These are phyloP conservation scores for Tinea semifulvella DNA, from an alignment of 2,888 invertebrate species.

Conservation along the genomic window DNA sequence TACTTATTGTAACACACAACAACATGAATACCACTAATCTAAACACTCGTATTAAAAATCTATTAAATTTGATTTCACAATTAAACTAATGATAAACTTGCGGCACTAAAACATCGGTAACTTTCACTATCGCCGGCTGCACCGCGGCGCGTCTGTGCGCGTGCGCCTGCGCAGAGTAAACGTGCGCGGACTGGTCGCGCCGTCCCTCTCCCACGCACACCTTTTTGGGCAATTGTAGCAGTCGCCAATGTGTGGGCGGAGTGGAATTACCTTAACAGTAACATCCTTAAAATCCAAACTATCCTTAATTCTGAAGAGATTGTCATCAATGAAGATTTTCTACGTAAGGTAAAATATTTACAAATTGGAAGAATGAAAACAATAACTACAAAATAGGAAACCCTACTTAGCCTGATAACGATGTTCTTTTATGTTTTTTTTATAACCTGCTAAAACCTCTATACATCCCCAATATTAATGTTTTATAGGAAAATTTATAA, in stretches of 20 bases:
- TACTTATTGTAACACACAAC: too few relatives aligned
- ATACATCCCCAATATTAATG: too few relatives aligned
- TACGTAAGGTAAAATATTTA: too few relatives aligned
- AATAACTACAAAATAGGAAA: too few relatives aligned
- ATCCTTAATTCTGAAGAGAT: too few relatives aligned
- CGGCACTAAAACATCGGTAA: slow-evolving; percentile 20
- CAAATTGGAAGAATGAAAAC: too few relatives aligned
- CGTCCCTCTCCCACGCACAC: slow-evolving; percentile 37
- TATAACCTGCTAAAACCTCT: too few relatives aligned
- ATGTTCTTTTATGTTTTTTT: too few relatives aligned
- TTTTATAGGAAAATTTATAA: too few relatives aligned
- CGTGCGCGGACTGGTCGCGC: slow-evolving; percentile 30
- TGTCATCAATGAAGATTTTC: too few relatives aligned
- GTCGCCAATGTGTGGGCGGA: slow-evolving; percentile 38
- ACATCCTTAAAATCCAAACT: slow-evolving; percentile 38
- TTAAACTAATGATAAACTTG: background rate
- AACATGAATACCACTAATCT: slow-evolving; percentile 4
- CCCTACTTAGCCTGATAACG: too few relatives aligned
- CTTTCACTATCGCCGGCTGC: slow-evolving; percentile 40
- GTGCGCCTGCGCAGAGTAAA: slow-evolving; percentile 52
- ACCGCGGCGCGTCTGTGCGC: slow-evolving; percentile 38
- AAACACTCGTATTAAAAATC: background rate
- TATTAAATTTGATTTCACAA: background rate
- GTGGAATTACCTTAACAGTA: slow-evolving; percentile 51
- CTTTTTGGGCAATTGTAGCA: slow-evolving; percentile 38